Evolutionary conservation across 2,113 vertebrate species (phyloP).

Genomic region (Scytalopus superciliaris): DNA sequence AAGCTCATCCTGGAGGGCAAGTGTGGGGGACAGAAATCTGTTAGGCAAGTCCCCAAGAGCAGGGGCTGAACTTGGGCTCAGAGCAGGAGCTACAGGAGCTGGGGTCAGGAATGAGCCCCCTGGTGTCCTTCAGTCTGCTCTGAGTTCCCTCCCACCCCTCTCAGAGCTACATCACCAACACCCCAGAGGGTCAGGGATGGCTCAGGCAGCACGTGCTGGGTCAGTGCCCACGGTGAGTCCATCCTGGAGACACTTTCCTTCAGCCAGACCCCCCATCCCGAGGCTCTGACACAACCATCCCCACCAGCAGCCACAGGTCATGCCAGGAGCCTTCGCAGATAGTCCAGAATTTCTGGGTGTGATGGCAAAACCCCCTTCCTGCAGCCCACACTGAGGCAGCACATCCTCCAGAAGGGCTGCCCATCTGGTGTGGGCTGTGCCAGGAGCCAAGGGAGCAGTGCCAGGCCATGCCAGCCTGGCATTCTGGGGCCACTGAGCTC

Average conservation of each 20-base stretch:
- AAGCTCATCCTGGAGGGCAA: not conserved
- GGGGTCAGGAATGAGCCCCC: not conserved
- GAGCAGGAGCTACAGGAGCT: not conserved
- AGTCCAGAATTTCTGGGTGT: not conserved
- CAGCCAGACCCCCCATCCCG: not conserved
- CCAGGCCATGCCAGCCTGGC: not conserved
- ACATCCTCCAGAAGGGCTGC: not conserved
- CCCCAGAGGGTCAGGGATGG: not conserved
- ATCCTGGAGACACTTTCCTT: not conserved
- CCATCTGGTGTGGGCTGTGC: not conserved
- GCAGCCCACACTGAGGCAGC: not conserved
- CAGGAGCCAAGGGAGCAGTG: not conserved
- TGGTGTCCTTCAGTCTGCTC: not conserved
- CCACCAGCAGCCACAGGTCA: rapidly evolving
- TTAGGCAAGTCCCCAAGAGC: too few relatives aligned
- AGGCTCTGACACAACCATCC: not conserved
- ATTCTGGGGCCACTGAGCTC: not conserved
- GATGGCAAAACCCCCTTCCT: not conserved
- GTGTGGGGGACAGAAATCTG: too few relatives aligned
- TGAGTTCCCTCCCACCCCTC: not conserved
- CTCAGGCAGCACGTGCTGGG: not conserved
- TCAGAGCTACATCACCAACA: not conserved
- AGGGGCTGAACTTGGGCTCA: not conserved
- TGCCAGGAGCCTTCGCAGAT: not conserved
- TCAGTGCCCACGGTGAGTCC: not conserved